Evolutionary conservation across 2,797 vertebrate species (phyloP), one percentile per base, ranked within the genome.

Genomic region (Cossypha dichroa): DNA sequence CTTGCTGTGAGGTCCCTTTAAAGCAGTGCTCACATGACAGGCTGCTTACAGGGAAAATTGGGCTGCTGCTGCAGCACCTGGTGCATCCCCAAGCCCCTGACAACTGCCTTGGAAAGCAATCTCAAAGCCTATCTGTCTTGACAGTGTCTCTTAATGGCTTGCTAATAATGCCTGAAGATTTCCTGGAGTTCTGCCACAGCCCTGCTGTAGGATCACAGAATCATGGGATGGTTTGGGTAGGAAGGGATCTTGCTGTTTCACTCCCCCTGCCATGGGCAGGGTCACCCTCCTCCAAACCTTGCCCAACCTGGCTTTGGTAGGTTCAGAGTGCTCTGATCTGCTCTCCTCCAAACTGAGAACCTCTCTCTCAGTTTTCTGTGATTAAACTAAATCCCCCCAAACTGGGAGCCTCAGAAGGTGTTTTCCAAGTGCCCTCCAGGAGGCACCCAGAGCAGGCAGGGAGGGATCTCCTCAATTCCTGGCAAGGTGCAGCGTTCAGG

Each of bases 131-230:
- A 0, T 88, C 72, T 48, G 68, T 68, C 93, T 83, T 88, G 86
- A 73, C 78, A 69, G 89, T 54, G 67, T 78, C 72, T 81, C 81
- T 87, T 82, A 72, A 89, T 82, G 74, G 88, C 87, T 93, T 74
- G 33, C 92, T 93, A 55, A 75, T 75, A 86, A 86, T 16, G 79
- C 76, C 62, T 43, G 31, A 41, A 77, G 82, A 40, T 91, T 12
- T 74, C 68, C 60, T 85, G 93, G 87, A 82, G 82, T 63, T n/a
- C 41, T 93, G 87, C 87, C 87, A 40, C 70, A 51, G 70, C 59
- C 77, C 70, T 51, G 69, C 87, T 93, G 51, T 17, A n/a, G n/a
- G 76, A 33, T 88, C 77, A 62, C 48, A 5, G 63, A 62, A 33
- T 51, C 49, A 15, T 18, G n/a, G 43, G 34, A 6, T 63, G 43